phyloP scores from a whole-genome alignment of 2,113 vertebrate species.

The Glaucidium brasilianum region DNA sequence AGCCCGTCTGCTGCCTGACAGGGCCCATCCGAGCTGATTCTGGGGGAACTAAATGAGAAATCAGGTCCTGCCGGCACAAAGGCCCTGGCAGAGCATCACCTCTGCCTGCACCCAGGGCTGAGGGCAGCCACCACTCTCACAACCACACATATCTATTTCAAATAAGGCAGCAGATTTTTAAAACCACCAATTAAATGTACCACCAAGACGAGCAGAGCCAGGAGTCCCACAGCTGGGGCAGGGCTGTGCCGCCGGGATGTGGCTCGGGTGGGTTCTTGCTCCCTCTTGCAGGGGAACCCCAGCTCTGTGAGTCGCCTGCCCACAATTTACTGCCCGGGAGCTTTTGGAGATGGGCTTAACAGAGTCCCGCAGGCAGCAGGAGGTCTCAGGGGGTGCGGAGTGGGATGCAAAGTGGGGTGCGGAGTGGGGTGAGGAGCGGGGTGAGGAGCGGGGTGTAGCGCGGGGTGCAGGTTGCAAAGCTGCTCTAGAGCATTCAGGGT shows the following conservation, averaged over 20 bases:
- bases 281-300: not conserved
- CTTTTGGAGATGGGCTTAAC: not conserved
- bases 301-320: not conserved
- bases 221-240: not conserved
- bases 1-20: not conserved
- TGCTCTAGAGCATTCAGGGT: fast-evolving
- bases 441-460: not conserved
- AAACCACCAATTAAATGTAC: not conserved
- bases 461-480: fast-evolving
- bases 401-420: not conserved
- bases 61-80: not conserved
- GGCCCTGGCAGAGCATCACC: not conserved
- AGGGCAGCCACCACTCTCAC: not conserved
- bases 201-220: not conserved
- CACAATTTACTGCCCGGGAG: not conserved
- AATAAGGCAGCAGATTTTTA: not conserved
- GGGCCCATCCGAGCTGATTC: not conserved
- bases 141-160: not conserved
- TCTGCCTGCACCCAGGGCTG: not conserved
- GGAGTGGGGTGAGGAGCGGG: too few species aligned
- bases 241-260: not conserved
- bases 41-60: not conserved
- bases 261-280: not conserved
- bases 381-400: fast-evolving
- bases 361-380: fast-evolving